Evolutionary conservation across 2,888 invertebrate species (phyloP).

Genomic region (Scelioninae gen. 1): DNA sequence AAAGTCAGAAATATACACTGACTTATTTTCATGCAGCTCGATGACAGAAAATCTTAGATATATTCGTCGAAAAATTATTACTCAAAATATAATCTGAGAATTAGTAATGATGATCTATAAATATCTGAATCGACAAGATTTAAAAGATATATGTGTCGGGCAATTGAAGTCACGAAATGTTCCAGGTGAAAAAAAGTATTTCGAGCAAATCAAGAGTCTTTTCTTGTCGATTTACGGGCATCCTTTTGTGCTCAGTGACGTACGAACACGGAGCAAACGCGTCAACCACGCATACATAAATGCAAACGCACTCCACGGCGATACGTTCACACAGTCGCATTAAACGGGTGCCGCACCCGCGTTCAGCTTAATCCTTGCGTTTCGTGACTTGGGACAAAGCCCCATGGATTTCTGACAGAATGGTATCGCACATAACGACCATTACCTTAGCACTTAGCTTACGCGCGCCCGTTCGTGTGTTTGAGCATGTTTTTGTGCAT

Average conservation of each 20-base stretch:
- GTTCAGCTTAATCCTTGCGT: conserved; percentile 83
- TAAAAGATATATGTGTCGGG: neutral
- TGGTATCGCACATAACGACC: conserved; percentile 83
- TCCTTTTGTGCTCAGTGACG: conserved; percentile 59
- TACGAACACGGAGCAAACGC: conserved; percentile 22
- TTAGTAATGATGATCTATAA: too few species aligned
- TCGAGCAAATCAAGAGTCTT: conserved; percentile 64
- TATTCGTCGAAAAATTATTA: too few species aligned
- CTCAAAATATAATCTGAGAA: too few species aligned
- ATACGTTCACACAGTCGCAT: conserved; percentile 77
- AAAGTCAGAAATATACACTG: too few species aligned
- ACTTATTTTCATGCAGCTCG: too few species aligned
- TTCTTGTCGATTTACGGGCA: conserved; percentile 72
- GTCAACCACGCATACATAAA: conserved; percentile 70
- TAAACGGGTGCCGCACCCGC: conserved; percentile 77
- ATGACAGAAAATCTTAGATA: too few species aligned
- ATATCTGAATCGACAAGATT: too few species aligned
- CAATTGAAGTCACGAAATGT: conserved; percentile 12
- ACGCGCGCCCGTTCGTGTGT: conserved; percentile 17
- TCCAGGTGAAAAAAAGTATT: conserved; percentile 55
- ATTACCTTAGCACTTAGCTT: conserved; percentile 77
- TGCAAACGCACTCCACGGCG: conserved; percentile 57
- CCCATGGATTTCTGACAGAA: conserved; percentile 84
- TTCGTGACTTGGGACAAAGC: conserved; percentile 84
- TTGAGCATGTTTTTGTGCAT: conserved; percentile 8